Percentiles rank a stretch among this genome's conserved stretches.
phyloP scores from a whole-genome alignment of 2,113 vertebrate genomes.

The Campylomormyrus numenius region DNA sequence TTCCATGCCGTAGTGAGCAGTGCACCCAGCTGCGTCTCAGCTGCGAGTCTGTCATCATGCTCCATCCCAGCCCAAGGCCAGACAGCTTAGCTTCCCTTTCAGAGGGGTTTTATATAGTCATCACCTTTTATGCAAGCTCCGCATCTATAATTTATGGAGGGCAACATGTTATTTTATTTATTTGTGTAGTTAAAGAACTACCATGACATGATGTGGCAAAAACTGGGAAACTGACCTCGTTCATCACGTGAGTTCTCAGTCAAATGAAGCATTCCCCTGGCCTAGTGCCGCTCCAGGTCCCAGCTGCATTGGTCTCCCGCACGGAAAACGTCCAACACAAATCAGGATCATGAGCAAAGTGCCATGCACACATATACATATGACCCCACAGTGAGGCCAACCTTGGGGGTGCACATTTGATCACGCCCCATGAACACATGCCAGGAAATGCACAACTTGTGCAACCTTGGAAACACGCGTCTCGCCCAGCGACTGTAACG shows the following conservation, averaged over 20 bases:
- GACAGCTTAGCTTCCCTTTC: neutral
- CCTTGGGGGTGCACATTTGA: neutral
- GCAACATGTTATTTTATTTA: neutral
- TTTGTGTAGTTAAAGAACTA: neutral
- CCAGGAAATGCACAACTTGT: neutral
- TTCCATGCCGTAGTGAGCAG: neutral
- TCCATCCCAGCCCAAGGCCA: neutral
- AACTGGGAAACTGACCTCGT: neutral
- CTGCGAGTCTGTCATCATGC: neutral
- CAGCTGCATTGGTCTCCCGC: neutral
- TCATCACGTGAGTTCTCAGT: neutral
- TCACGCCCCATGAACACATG: neutral
- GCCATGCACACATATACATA: neutral
- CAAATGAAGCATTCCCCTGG: neutral
- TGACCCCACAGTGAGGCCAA: neutral
- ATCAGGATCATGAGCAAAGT: neutral
- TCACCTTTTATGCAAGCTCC: neutral
- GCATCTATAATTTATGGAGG: neutral
- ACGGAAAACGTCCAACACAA: neutral
- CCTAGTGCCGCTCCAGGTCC: neutral
- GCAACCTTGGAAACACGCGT: neutral
- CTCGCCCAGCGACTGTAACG: neutral
- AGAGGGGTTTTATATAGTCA: neutral
- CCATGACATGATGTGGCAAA: neutral
- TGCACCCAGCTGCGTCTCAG: neutral